Base-by-base conservation (phyloP, 1,140 invertebrate species). In the Dryas iulia region DNA sequence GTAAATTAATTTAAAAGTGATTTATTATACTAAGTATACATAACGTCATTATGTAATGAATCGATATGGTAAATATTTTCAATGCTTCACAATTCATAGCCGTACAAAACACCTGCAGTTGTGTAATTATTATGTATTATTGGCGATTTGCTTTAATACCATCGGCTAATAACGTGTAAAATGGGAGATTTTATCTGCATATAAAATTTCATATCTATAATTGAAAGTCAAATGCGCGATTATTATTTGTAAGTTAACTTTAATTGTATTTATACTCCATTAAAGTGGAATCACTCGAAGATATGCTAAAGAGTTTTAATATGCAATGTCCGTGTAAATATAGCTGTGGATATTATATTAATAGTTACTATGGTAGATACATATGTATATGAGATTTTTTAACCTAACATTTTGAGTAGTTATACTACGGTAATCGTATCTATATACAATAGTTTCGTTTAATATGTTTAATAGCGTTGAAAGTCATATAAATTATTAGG, bases 91-190 rank as follows among this genome's bases (percentile, higher is more conserved):
- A n/a, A n/a, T 21, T 47, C 18, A 18, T 47, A 11, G 39, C 1
- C 21, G 39, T 21, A n/a, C 39, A 47, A 58, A 54, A 69, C 81
- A 81, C 78, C 81, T 83, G 80, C 77, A 47, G 39, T 21, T 47
- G 3, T 21, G 39, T 47, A 11, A 47, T 47, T 18, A 74, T 78
- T 73, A 77, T 73, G 77, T 69, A 66, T 72, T 76, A 72, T 75
- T 76, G 73, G 59, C 66, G 70, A 78, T 83, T 73, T 53, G 26
- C 31, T 68, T 80, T 77, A 70, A 72, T 56, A 69, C 61, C 60
- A 72, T 77, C 76, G 78, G 72, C 77, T 80, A 74, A 78, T 79
- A 72, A 58, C 66, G 58, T 69, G 61, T 69, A 74, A 77, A 74
- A 74, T 69, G 67, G 70, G 54, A 73, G 64, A 75, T 74, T 60